Evolutionary conservation across 2,797 vertebrate species (phyloP).

Genomic region (Halcyon smyrnensis): DNA sequence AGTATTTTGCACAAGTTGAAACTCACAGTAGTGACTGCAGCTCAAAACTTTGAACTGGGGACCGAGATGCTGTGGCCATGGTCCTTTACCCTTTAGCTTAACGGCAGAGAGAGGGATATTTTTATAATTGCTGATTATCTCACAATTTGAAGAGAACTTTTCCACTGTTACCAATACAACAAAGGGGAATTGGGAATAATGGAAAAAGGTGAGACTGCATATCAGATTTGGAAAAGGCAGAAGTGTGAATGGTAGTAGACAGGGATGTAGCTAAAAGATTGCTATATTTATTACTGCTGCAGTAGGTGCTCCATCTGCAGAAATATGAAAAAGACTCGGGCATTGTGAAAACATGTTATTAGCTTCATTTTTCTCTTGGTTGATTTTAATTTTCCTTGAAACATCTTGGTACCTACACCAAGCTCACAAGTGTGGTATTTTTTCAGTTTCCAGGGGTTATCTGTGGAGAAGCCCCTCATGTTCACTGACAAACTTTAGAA

Average conservation of each 20-base stretch:
- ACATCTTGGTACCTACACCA: background rate
- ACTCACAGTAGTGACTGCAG: background rate
- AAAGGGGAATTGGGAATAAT: background rate
- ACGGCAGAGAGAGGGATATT: background rate
- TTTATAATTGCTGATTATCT: background rate
- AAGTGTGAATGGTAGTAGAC: background rate
- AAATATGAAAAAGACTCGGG: background rate
- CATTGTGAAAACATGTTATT: background rate
- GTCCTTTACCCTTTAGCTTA: background rate
- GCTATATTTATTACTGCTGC: background rate
- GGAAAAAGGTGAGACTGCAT: background rate
- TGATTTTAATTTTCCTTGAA: slow-evolving; percentile 39
- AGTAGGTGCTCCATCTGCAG: background rate
- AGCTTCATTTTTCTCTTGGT: background rate
- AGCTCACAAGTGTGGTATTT: background rate
- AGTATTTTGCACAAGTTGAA: background rate
- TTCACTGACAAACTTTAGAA: background rate
- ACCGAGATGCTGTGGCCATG: background rate
- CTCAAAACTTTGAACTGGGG: background rate
- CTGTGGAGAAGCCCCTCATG: background rate
- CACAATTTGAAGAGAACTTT: background rate
- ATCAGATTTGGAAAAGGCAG: background rate
- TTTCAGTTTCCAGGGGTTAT: background rate
- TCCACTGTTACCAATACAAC: background rate
- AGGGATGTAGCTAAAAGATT: background rate